Percentiles rank a stretch among this genome's conserved stretches.
These are phyloP conservation scores for Caenorhabditis macrosperma DNA, from an alignment of 2,888 invertebrate species.

Conservation along the genomic window DNA sequence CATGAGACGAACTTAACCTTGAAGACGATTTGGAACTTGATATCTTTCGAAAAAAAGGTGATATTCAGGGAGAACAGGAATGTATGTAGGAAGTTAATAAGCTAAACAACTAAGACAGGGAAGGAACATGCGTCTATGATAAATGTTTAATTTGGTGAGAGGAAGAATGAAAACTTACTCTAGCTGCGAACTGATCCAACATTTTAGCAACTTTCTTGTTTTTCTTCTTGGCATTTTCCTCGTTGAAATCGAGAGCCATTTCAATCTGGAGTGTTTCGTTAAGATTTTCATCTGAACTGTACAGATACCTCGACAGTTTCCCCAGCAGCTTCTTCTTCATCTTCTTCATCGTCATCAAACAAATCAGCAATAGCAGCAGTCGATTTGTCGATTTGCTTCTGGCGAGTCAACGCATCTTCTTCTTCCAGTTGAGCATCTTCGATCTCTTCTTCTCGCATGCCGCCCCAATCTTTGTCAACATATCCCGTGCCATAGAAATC, in stretches of 20 bases:
- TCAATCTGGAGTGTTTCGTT: slow-evolving; percentile 19
- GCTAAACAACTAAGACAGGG: not conserved
- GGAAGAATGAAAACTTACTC: slow-evolving; percentile 39
- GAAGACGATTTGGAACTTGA: slow-evolving; percentile 20
- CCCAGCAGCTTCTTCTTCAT: slow-evolving; percentile 42
- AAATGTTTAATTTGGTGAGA: no score
- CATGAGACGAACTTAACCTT: slow-evolving; percentile 44
- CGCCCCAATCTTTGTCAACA: slow-evolving; percentile 75
- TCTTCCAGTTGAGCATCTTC: slow-evolving; percentile 69
- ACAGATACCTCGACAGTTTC: slow-evolving; percentile 35
- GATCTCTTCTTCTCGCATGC: slow-evolving; percentile 71
- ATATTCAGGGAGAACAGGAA: not conserved
- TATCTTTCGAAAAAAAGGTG: not conserved
- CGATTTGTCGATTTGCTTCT: slow-evolving; percentile 72
- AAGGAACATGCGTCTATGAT: not conserved
- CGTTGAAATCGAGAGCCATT: slow-evolving; percentile 59
- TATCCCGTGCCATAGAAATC: slow-evolving; percentile 81
- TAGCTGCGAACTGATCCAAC: slow-evolving; percentile 49
- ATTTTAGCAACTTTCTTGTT: slow-evolving; percentile 55
- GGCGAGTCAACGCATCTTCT: slow-evolving; percentile 74
- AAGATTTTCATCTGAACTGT: not conserved
- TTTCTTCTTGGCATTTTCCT: slow-evolving; percentile 49
- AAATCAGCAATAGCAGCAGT: slow-evolving; percentile 65
- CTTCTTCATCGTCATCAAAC: slow-evolving; percentile 64
- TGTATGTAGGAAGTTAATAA: not conserved